phyloP scores from a whole-genome alignment of 1,140 invertebrate species.

The Macrocentrus cingulum region DNA sequence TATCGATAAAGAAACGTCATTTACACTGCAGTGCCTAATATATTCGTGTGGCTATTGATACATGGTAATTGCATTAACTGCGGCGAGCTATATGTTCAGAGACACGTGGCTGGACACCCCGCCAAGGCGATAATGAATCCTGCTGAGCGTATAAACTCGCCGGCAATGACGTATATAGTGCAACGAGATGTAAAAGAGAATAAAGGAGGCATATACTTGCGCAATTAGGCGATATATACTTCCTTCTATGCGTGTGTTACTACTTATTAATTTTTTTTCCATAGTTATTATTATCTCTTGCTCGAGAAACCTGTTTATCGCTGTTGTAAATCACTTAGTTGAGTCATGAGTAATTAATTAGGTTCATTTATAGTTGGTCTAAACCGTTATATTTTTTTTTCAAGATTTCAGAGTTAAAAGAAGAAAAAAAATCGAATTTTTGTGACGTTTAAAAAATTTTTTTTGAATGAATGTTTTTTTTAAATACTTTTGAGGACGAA shows the following conservation, averaged over 20 bases:
- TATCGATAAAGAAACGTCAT: background rate
- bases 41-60: conserved; percentile 25
- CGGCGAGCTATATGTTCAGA: conserved; percentile 4
- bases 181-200: background rate
- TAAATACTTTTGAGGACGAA: too few relatives aligned
- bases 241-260: background rate
- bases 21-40: conserved; percentile 2
- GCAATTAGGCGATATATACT: conserved; percentile 10
- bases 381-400: too few relatives aligned
- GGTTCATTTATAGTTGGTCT: background rate
- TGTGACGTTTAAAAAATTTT: too few relatives aligned
- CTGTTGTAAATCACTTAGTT: conserved; percentile 9
- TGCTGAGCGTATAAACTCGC: conserved; percentile 21
- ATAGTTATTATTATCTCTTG: background rate
- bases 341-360: conserved; percentile 5
- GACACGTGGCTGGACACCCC: conserved; percentile 24
- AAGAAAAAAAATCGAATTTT: too few relatives aligned
- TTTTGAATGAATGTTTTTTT: too few relatives aligned
- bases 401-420: too few relatives aligned
- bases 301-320: conserved; percentile 7
- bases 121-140: conserved; percentile 27
- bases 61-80: conserved; percentile 27
- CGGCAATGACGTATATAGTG: background rate
- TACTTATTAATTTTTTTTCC: too few relatives aligned
- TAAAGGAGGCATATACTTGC: conserved; percentile 6